Conservation (phyloP, 2,888 invertebrate genomes). For the Xylota sylvarum region DNA sequence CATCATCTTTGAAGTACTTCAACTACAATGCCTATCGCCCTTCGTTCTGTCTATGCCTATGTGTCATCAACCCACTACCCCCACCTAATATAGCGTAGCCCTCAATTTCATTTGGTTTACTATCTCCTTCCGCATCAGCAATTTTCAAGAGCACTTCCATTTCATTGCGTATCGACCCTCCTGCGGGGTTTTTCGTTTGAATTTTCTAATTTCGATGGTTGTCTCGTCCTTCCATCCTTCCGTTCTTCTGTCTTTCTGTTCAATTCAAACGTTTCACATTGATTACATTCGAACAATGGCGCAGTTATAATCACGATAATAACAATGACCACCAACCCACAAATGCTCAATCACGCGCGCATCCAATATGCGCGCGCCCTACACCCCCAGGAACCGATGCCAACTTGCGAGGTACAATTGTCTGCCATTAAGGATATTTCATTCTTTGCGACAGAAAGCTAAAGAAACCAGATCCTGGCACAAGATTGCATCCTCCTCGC, state of each 20-base stretch:
- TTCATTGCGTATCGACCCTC: not conserved
- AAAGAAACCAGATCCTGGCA: constrained; percentile 51
- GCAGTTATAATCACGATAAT: constrained; percentile 44
- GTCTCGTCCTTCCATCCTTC: not conserved
- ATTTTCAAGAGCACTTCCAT: constrained; percentile 2
- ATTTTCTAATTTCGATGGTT: not conserved
- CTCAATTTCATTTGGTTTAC: not conserved
- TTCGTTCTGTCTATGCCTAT: no score
- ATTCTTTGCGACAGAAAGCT: constrained; percentile 20
- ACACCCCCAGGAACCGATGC: constrained; percentile 5
- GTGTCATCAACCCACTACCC: not conserved
- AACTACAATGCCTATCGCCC: no score
- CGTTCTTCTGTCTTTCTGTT: no score
- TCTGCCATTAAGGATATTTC: constrained; percentile 47
- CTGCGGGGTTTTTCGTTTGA: not conserved
- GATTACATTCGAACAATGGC: constrained; percentile 53
- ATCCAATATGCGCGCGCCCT: constrained; percentile 1
- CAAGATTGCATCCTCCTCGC: constrained; percentile 19
- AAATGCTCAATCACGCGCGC: constrained; percentile 57
- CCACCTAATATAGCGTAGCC: no score
- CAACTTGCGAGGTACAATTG: constrained; percentile 41
- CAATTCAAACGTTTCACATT: constrained; percentile 45
- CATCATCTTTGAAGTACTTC: no score
- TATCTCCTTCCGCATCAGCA: not conserved
- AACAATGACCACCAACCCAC: constrained; percentile 55